Conservation (phyloP, 2,797 vertebrate genomes). For the Cynodonichthys magdalenae region DNA sequence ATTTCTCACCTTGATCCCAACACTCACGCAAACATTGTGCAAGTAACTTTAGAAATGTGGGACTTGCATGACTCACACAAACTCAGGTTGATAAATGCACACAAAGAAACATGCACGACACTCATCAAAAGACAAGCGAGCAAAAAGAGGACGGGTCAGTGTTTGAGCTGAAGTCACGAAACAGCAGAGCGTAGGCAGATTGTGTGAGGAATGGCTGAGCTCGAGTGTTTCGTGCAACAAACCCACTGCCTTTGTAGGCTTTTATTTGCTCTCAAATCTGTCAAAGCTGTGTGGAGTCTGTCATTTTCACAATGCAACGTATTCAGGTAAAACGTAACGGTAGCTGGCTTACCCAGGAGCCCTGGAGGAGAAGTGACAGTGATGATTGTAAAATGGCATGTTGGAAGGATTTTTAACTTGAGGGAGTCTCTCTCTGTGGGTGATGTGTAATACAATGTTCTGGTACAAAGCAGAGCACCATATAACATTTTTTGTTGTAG, state of each 20-base stretch:
- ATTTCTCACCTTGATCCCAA: slow-evolving; percentile 12
- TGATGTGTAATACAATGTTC: too few relatives aligned
- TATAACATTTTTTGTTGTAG: too few relatives aligned
- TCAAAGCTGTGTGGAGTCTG: slow-evolving; percentile 5
- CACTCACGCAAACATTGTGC: slow-evolving; percentile 3
- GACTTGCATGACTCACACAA: slow-evolving; percentile 25
- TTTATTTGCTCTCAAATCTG: neutral
- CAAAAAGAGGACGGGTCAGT: slow-evolving; percentile 40
- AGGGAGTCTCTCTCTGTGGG: neutral
- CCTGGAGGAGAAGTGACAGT: slow-evolving; percentile 1
- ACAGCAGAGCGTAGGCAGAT: slow-evolving; percentile 34
- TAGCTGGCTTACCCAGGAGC: slow-evolving; percentile 9
- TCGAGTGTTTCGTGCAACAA: neutral
- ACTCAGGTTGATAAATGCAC: neutral
- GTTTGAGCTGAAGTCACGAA: slow-evolving; percentile 45
- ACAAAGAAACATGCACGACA: slow-evolving; percentile 8
- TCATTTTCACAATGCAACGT: slow-evolving; percentile 16
- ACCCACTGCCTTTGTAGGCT: slow-evolving; percentile 4
- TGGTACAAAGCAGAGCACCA: too few relatives aligned
- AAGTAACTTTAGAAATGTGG: slow-evolving; percentile 56
- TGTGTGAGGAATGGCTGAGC: slow-evolving; percentile 28
- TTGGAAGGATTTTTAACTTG: neutral
- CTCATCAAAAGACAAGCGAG: slow-evolving; percentile 2
- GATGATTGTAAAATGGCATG: slow-evolving; percentile 1
- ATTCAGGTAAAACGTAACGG: slow-evolving; percentile 15